A percentile compares a stretch with the other conserved stretches of the same genome.
phyloP scores from a whole-genome alignment of 2,797 vertebrate genomes.

The Phylloscopus collybita region DNA sequence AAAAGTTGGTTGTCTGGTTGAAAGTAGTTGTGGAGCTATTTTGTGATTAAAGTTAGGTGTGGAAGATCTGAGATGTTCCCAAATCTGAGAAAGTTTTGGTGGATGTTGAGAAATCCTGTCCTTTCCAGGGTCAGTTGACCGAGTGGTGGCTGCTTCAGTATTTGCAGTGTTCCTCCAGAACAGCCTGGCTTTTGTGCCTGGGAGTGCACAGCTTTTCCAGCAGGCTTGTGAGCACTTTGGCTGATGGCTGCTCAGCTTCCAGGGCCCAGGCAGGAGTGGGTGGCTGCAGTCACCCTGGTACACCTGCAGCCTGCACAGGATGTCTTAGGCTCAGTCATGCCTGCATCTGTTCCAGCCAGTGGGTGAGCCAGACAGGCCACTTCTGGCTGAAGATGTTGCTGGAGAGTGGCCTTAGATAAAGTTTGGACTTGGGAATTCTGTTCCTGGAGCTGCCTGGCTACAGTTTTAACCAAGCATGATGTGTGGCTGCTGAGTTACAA shows the following conservation, averaged over 20 bases:
- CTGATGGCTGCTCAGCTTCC: not conserved
- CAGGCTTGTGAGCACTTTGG: not conserved
- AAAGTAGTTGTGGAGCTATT: not conserved
- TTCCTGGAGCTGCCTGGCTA: not conserved
- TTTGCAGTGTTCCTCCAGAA: not conserved
- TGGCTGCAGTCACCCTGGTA: not conserved
- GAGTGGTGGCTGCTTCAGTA: not conserved
- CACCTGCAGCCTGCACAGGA: not conserved
- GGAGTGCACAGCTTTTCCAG: not conserved
- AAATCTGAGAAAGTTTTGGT: not conserved
- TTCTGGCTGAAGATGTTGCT: not conserved
- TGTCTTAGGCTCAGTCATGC: not conserved
- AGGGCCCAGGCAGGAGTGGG: not conserved
- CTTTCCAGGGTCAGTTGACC: not conserved
- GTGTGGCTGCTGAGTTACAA: not conserved
- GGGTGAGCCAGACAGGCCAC: not conserved
- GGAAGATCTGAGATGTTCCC: not conserved
- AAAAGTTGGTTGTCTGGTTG: not conserved
- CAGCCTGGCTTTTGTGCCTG: not conserved
- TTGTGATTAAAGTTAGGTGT: not conserved
- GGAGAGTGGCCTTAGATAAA: not conserved
- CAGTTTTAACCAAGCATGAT: not conserved
- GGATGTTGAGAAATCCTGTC: not conserved
- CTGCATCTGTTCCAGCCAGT: not conserved
- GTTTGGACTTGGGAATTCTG: not conserved